Evolutionary conservation across 92 coral and sea anemone genomes (phyloP).

Genomic region (Zoanthus sociatus): DNA sequence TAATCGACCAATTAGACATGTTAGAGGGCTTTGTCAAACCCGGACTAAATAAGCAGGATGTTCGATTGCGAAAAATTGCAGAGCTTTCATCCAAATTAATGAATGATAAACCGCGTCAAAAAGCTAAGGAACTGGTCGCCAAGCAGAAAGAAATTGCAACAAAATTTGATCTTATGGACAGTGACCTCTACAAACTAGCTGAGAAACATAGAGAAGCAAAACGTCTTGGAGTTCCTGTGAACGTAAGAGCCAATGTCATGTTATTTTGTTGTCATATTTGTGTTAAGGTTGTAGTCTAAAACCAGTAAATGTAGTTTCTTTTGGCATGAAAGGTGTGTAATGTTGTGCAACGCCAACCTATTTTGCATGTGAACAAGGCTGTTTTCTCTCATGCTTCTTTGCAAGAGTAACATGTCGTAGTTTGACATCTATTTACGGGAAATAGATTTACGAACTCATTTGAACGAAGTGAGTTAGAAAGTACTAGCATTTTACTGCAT

Average conservation of each 20-base stretch:
- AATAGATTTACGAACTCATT: too few species aligned
- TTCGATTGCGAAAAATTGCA: conserved; percentile 85
- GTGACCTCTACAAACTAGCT: conserved; percentile 82
- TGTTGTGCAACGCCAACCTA: too few species aligned
- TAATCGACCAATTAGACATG: conserved; percentile 82
- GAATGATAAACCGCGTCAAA: conserved; percentile 81
- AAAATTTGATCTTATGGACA: conserved; percentile 94
- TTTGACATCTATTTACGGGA: too few species aligned
- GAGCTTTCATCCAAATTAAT: conserved; percentile 94
- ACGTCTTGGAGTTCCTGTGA: conserved; percentile 77
- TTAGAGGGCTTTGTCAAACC: conserved; percentile 93
- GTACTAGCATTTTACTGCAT: too few species aligned
- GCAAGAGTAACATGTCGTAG: too few species aligned
- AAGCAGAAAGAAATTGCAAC: conserved; percentile 82
- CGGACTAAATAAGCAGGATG: conserved; percentile 93
- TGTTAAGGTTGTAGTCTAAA: too few species aligned
- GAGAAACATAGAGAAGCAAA: conserved; percentile 85
- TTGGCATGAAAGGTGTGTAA: too few species aligned
- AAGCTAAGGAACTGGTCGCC: conserved; percentile 81
- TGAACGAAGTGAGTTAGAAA: too few species aligned
- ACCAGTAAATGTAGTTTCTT: too few species aligned
- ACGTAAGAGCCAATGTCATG: conserved; percentile 24
- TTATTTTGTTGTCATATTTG: too few species aligned
- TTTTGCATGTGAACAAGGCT: too few species aligned
- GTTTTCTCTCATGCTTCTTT: too few species aligned